These are phyloP conservation scores for Zootoca vivipara DNA, from an alignment of 2,113 vertebrate species.

Conservation along the genomic window DNA sequence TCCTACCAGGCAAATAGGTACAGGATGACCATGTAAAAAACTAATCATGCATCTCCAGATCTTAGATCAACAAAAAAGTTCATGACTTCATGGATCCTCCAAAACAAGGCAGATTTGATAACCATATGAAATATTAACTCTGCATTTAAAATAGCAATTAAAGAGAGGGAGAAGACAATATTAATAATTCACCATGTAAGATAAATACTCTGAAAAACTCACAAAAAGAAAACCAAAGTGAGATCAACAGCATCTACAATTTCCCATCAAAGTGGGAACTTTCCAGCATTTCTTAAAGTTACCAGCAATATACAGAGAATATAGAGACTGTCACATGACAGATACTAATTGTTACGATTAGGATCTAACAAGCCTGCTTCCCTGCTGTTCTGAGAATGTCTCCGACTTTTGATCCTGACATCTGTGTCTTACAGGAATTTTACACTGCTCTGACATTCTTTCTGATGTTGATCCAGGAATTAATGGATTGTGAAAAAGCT, in stretches of 20 bases:
- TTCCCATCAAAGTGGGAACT: conserved; percentile 64
- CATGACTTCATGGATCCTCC: too few species aligned
- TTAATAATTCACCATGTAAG: neutral
- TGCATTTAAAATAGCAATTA: neutral
- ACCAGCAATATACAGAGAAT: conserved; percentile 69
- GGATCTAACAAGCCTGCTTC: conserved; percentile 85
- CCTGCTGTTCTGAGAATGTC: conserved; percentile 89
- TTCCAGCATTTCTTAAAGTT: conserved; percentile 72
- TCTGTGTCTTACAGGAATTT: conserved; percentile 98
- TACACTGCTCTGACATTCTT: conserved; percentile 91
- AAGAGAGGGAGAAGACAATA: neutral
- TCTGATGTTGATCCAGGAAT: conserved; percentile 93
- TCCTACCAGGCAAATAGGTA: too few species aligned
- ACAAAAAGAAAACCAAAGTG: conserved; percentile 42
- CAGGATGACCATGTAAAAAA: too few species aligned
- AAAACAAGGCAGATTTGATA: neutral
- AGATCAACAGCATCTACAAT: conserved; percentile 31
- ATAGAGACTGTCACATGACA: conserved; percentile 84
- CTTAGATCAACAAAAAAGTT: too few species aligned
- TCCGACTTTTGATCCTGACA: conserved; percentile 99
- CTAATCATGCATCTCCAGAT: too few species aligned
- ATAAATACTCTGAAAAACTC: conserved; percentile 35
- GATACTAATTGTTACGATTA: conserved; percentile 91
- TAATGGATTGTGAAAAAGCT: conserved; percentile 97
- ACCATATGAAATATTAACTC: neutral